Percentiles rank a stretch among this genome's conserved stretches.
These are phyloP conservation scores for Colletes latitarsis DNA, from an alignment of 1,140 invertebrate species.

Conservation along the genomic window DNA sequence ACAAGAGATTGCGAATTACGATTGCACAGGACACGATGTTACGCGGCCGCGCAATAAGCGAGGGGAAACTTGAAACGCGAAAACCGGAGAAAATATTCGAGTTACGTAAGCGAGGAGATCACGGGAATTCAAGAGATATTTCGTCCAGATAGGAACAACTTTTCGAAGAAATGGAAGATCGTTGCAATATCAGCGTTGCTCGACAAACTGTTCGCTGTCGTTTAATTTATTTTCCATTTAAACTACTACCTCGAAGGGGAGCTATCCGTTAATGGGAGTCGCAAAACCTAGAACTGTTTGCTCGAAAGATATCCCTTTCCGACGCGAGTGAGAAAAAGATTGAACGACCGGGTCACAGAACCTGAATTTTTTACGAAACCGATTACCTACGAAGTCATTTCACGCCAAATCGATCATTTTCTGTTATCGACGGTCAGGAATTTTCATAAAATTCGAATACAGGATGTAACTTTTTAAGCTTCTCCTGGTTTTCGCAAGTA, in stretches of 20 bases:
- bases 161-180: neutral
- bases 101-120: neutral
- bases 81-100: conserved; percentile 10
- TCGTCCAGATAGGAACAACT: neutral
- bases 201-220: neutral
- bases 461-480: too few species aligned
- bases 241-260: conserved; percentile 14
- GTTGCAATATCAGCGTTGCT: neutral
- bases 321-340: neutral
- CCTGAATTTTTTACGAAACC: too few species aligned
- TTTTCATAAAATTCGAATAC: too few species aligned
- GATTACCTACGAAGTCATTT: too few species aligned
- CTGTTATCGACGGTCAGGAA: too few species aligned
- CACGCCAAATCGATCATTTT: too few species aligned
- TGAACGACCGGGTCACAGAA: too few species aligned
- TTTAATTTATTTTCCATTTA: conserved; percentile 54
- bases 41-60: conserved; percentile 14
- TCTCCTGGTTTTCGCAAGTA: too few species aligned
- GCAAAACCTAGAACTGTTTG: conserved; percentile 44
- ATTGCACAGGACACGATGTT: neutral
- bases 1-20: neutral
- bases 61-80: too few species aligned
- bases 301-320: conserved; percentile 50
- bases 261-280: conserved; percentile 33
- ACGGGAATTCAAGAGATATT: neutral